Evolutionary conservation across 2,797 vertebrate genomes (phyloP), one percentile per base, ranked within the genome.

Genomic region (Argentina silus): DNA sequence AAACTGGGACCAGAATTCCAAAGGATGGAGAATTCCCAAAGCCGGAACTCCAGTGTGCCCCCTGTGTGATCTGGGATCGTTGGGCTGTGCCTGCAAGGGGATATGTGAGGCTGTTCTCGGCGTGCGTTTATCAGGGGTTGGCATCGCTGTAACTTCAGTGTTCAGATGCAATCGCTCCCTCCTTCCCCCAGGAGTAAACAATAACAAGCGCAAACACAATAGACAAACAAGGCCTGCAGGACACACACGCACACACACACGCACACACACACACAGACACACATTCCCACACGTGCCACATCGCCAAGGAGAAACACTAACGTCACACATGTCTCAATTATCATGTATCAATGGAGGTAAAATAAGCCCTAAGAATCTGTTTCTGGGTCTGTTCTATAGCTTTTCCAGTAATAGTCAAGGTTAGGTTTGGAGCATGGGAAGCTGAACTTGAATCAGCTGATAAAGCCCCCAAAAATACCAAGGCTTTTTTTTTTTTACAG

Each of bases 121-220:
- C 69, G 55, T 61, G 70, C 21, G 63, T 84, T 92, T 94, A 94
- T 94, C 93, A 70, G 69, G 66, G 86, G 80, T 88, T 89, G 86
- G 82, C 83, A 94, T 94, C 93, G 76, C 90, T 93, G 93, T 93
- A 93, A 94, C 93, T 94, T 94, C 92, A 90, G 91, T 93, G 90
- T 93, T 93, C 91, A 94, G 92, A 94, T 94, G 87, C 87, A 93
- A 93, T 94, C 93, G 81, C 87, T 87, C 76, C 83, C 78, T 78
- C 81, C 86, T 89, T 86, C 93, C 93, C 93, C 86, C 84, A 87
- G 92, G 93, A 93, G 90, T 90, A 91, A 93, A 94, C 90, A 93
- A 94, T 88, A 93, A 94, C 91, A 92, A 88, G 87, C 88, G 82
- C 86, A 87, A 85, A 88, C 85, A 93, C 92, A 93, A 93, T 84